These are phyloP conservation scores for Isichthys henryi DNA, from an alignment of 2,113 vertebrate genomes.

Conservation along the genomic window DNA sequence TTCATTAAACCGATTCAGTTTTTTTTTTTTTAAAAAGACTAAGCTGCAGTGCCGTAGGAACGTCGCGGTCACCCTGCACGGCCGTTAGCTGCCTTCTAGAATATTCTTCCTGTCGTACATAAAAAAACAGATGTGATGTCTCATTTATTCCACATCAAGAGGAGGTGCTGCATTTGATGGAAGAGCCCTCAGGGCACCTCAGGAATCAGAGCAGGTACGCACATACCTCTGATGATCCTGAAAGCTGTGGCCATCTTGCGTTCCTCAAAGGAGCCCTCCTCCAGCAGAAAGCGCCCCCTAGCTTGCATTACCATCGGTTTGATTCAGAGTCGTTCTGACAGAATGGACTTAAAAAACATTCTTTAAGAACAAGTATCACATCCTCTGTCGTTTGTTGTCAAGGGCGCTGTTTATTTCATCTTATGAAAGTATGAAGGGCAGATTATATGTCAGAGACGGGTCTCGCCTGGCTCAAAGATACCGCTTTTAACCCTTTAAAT, in stretches of 20 bases:
- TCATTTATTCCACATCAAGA: constrained; percentile 24
- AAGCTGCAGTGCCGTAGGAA: neutral
- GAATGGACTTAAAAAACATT: constrained; percentile 16
- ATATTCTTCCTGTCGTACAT: constrained; percentile 24
- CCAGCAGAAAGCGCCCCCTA: constrained; percentile 18
- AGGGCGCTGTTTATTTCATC: constrained; percentile 26
- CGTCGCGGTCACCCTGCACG: neutral
- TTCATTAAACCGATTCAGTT: neutral
- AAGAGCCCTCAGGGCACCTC: constrained; percentile 14
- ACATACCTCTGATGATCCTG: neutral
- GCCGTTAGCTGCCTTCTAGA: constrained; percentile 12
- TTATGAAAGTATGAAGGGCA: neutral
- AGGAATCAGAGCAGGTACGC: constrained; percentile 4
- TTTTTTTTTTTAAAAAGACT: neutral
- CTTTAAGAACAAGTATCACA: neutral
- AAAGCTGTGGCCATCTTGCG: neutral
- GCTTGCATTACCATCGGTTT: constrained; percentile 25
- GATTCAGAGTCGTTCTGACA: constrained; percentile 31
- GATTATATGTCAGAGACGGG: neutral
- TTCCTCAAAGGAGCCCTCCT: neutral
- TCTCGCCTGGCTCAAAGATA: neutral
- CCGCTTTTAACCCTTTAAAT: neutral
- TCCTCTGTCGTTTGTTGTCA: neutral
- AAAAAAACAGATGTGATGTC: constrained; percentile 33
- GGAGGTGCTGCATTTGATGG: constrained; percentile 32